Evolutionary conservation across 1,140 invertebrate species (phyloP), one percentile per base, ranked within the genome.

Genomic region (Ladona fulva): DNA sequence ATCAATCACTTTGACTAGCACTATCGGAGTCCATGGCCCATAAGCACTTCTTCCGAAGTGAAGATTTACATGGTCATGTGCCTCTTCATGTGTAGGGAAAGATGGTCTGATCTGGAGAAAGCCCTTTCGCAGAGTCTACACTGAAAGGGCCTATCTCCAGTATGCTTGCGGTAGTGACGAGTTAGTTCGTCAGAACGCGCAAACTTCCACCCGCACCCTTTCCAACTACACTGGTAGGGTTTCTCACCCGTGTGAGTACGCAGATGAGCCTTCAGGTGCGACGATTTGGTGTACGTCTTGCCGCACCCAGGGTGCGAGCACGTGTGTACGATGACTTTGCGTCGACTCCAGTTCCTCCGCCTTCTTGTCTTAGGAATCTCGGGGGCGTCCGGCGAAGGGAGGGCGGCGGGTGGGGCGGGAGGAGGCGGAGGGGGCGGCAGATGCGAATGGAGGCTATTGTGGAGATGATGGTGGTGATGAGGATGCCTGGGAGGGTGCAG

Each of bases 241-340:
- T 92, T 92, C 81, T 92, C 91, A 19, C 91, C 91, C 78, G 90
- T 91, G 81, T 92, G 91, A 42, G 91, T 90, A 77, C 91, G 81
- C 52, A 90, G 83, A 81, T 92, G 91, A 11, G 91, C 91, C 82
- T 92, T 92, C 59, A 92, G 84, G 83, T 92, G 91, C 6, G 90
- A 91, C 78, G 89, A 90, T 82, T 92, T 92, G 14, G 88, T 89
- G 84, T 91, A 92, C 10, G 88, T 90, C 83, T 92, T 92, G 74
- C 81, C 84, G 82, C 91, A 92, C 25, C 89, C 89, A 0, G 87
- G 86, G 83, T 90, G 84, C 10, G 88, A 86, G 80, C 91, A 92
- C 0, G 87, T 87, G 83, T 91, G 89, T 11, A 85, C 87, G 7
- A 88, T 88, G 77, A 88, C 84, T 74, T 87, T 86, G 81, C 88